A percentile compares a stretch with the other conserved stretches of the same genome.
Evolutionary conservation across 2,113 vertebrate species (phyloP).

Genomic region (Clupea harengus): DNA sequence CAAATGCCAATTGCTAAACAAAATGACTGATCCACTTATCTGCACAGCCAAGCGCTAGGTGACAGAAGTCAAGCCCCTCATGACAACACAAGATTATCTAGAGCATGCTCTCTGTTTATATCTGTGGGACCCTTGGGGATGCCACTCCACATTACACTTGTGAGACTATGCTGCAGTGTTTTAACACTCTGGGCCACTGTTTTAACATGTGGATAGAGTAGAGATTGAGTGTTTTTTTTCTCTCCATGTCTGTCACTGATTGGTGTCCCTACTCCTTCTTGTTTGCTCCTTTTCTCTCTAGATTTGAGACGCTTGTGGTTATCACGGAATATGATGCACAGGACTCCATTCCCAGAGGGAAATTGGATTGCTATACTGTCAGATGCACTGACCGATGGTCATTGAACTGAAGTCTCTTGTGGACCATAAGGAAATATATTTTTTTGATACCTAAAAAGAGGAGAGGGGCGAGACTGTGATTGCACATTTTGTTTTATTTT

Average conservation of each 20-base stretch:
- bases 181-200: neutral
- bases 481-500: slow-evolving; percentile 44
- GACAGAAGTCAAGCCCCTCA: slow-evolving; percentile 32
- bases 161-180: neutral
- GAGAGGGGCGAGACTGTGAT: slow-evolving; percentile 55
- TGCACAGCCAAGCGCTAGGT: slow-evolving; percentile 27
- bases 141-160: neutral
- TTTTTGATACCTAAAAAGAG: slow-evolving; percentile 27
- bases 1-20: slow-evolving; percentile 27
- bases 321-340: slow-evolving; percentile 70
- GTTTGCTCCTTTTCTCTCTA: slow-evolving; percentile 27
- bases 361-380: slow-evolving; percentile 27
- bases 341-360: slow-evolving; percentile 54
- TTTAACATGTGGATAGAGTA: neutral
- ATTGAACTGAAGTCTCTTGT: slow-evolving; percentile 46
- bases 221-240: neutral
- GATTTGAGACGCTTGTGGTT: slow-evolving; percentile 42
- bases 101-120: slow-evolving; percentile 45
- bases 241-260: neutral
- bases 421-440: slow-evolving; percentile 34
- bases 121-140: neutral
- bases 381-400: slow-evolving; percentile 35
- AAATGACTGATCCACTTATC: slow-evolving; percentile 39
- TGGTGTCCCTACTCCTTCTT: slow-evolving; percentile 26
- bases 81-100: slow-evolving; percentile 50